A percentile compares a stretch with the other conserved stretches of the same genome.
These are phyloP conservation scores for Seira ritae DNA, from an alignment of 2,888 invertebrate species.

Conservation along the genomic window DNA sequence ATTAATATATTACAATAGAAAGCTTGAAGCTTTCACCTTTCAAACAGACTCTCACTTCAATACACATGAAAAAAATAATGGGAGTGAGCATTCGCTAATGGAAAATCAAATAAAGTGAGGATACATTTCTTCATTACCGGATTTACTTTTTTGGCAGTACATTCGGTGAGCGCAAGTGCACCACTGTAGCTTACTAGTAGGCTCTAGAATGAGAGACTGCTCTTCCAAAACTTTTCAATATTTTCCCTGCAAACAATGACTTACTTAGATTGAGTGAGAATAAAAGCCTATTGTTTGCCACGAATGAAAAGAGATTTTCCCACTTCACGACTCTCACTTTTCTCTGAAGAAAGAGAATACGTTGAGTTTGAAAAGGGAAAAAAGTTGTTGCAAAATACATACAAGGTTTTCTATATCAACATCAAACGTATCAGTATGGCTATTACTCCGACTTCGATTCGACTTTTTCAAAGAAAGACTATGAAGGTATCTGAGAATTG, in stretches of 20 bases:
- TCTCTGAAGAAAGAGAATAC: background rate
- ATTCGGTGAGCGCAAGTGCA: background rate
- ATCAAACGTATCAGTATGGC: background rate
- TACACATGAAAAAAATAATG: too few species aligned
- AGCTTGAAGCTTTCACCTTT: too few species aligned
- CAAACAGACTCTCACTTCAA: too few species aligned
- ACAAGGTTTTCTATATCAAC: background rate
- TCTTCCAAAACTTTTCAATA: background rate
- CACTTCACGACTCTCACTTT: background rate
- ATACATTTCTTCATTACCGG: background rate
- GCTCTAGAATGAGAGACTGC: too few species aligned
- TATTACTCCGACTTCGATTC: too few species aligned
- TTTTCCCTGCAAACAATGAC: constrained; percentile 1
- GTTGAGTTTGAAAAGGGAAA: background rate
- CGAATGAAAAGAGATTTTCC: background rate
- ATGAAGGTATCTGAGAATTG: background rate
- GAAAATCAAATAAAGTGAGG: constrained; percentile 1
- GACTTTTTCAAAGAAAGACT: too few species aligned
- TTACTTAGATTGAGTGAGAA: constrained; percentile 2
- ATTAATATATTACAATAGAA: too few species aligned
- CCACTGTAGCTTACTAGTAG: too few species aligned
- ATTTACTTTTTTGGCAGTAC: constrained; percentile 8
- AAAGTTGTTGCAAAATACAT: constrained; percentile 4
- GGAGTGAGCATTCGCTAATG: too few species aligned
- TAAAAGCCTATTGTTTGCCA: constrained; percentile 9